phyloP scores from a whole-genome alignment of 2,888 invertebrate species.

The Nemurella pictetii region DNA sequence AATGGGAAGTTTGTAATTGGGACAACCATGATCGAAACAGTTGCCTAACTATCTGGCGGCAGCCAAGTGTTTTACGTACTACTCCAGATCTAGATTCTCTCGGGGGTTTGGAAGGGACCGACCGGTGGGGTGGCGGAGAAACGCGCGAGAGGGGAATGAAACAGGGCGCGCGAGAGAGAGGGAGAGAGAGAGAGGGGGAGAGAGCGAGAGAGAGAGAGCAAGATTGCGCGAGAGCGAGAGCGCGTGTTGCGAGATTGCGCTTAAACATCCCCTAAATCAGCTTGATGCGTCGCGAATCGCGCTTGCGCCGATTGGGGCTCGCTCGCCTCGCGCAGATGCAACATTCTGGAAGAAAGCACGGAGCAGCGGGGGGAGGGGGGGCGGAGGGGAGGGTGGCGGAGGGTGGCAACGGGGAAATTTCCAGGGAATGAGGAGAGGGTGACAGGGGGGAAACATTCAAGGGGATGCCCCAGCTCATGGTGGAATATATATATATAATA shows the following conservation, averaged over 20 bases:
- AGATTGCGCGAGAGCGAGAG: not conserved
- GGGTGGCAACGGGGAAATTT: not conserved
- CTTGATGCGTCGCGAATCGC: conserved; percentile 11
- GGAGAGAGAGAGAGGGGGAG: not conserved
- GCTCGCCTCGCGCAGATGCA: not conserved
- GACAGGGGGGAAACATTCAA: conserved; percentile 5
- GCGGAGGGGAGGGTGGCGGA: not conserved
- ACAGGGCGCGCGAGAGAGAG: not conserved
- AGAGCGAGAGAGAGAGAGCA: not conserved
- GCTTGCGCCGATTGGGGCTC: not conserved
- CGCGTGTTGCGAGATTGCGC: conserved; percentile 15
- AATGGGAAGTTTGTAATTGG: conserved; percentile 22
- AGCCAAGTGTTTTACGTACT: conserved; percentile 24
- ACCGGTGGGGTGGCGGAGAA: not conserved
- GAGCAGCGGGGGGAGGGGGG: not conserved
- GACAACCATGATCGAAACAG: conserved; percentile 18
- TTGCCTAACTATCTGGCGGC: conserved; percentile 18
- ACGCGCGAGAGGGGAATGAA: not conserved
- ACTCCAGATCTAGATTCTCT: conserved; percentile 14
- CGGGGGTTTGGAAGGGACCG: not conserved
- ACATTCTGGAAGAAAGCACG: not conserved
- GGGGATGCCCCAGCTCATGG: conserved; percentile 3
- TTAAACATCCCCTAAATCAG: conserved; percentile 24
- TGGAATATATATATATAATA: too few species aligned
- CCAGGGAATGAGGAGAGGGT: not conserved